phyloP scores from a whole-genome alignment of 2,888 invertebrate genomes.

The Chouioia cunea region DNA sequence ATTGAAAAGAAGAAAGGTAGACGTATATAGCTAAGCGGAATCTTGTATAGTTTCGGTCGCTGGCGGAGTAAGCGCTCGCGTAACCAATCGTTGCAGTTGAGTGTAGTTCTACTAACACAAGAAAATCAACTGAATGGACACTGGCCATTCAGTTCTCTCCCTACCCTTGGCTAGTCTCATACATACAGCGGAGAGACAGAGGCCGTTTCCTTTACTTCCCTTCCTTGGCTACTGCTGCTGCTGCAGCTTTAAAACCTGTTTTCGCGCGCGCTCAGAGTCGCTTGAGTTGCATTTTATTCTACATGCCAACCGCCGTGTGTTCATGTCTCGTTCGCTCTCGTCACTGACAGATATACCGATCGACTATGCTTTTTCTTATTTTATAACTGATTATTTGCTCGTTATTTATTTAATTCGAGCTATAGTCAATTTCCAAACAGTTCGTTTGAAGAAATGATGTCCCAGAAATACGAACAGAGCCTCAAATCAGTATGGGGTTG shows the following conservation, averaged over 20 bases:
- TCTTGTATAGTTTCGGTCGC: conserved; percentile 41
- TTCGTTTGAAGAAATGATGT: no score
- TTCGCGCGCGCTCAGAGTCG: conserved; percentile 5
- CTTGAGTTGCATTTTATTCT: no score
- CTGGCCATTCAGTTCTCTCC: conserved; percentile 44
- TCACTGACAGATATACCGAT: no score
- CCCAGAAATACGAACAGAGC: not conserved
- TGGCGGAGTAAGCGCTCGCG: conserved; percentile 16
- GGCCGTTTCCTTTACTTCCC: not conserved
- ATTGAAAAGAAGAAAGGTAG: no score
- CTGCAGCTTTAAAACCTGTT: conserved; percentile 49
- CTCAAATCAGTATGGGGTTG: not conserved
- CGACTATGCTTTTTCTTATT: no score
- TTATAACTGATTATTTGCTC: no score
- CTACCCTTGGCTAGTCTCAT: conserved; percentile 9
- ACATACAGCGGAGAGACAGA: not conserved
- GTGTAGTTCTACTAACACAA: conserved; percentile 16
- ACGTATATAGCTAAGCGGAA: conserved; percentile 7
- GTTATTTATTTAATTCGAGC: no score
- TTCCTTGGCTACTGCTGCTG: conserved; percentile 2
- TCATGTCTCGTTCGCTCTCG: no score
- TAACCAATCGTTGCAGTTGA: conserved; percentile 38
- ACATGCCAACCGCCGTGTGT: no score
- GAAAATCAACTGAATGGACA: conserved; percentile 37
- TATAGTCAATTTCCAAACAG: no score